phyloP scores from a whole-genome alignment of 2,113 vertebrate genomes.

The Tretioscincus oriximinensis region DNA sequence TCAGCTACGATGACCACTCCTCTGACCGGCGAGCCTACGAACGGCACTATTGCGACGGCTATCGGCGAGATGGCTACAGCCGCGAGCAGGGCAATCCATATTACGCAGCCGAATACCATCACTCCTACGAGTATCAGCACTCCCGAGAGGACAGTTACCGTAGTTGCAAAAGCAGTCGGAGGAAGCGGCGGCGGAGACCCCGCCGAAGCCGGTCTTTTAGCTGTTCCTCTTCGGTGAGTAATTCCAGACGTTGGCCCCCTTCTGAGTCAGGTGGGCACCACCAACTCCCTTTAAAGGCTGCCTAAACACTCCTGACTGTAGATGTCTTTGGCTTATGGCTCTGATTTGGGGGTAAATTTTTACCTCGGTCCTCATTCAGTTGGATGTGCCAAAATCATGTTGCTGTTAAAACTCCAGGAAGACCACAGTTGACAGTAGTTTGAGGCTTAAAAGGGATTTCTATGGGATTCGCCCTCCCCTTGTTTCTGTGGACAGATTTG shows the following conservation, averaged over 20 bases:
- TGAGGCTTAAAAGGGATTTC: too few relatives aligned
- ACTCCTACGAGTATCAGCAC: constrained; percentile 85
- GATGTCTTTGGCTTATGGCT: not conserved
- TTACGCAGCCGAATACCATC: constrained; percentile 81
- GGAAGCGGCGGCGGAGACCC: constrained; percentile 95
- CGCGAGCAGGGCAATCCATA: constrained; percentile 82
- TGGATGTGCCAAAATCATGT: not conserved
- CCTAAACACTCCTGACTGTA: not conserved
- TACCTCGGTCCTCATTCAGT: too few relatives aligned
- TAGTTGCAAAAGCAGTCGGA: constrained; percentile 92
- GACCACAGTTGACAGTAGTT: too few relatives aligned
- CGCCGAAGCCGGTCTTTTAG: constrained; percentile 97
- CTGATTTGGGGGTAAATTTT: too few relatives aligned
- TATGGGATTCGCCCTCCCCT: too few relatives aligned
- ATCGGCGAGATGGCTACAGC: constrained; percentile 85
- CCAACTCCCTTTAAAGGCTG: not conserved
- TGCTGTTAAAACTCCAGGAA: not conserved
- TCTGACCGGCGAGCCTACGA: constrained; percentile 84
- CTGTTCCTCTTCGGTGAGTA: constrained; percentile 97
- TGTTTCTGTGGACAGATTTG: too few relatives aligned
- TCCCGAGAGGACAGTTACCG: constrained; percentile 81
- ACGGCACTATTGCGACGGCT: constrained; percentile 86
- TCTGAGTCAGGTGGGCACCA: constrained; percentile 57
- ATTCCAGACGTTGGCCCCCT: constrained; percentile 52
- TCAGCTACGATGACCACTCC: constrained; percentile 86